Percentiles rank a stretch among this genome's conserved stretches.
These are phyloP conservation scores for Acestrorhynchus altus DNA, from an alignment of 2,797 vertebrate genomes.

Conservation along the genomic window DNA sequence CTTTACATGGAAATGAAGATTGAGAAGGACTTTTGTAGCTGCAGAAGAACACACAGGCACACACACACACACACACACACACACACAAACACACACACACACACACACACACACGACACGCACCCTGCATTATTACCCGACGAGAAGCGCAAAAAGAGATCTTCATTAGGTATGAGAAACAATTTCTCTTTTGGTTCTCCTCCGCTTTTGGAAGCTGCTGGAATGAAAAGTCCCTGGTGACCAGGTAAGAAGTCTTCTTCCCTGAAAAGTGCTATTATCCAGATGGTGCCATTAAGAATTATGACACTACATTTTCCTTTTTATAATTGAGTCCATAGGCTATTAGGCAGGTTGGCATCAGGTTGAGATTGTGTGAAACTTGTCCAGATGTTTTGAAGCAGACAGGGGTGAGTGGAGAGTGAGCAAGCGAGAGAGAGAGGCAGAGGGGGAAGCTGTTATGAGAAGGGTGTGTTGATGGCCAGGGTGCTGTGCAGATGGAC, in stretches of 20 bases:
- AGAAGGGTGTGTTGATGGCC: conserved; percentile 67
- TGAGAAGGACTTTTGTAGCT: conserved; percentile 53
- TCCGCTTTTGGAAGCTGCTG: conserved; percentile 72
- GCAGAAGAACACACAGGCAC: conserved; percentile 23
- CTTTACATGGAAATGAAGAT: conserved; percentile 62
- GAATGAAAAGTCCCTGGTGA: conserved; percentile 78
- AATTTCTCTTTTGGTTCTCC: conserved; percentile 75
- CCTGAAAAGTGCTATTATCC: conserved; percentile 83
- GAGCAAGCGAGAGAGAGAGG: neutral
- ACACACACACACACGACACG: conserved; percentile 24
- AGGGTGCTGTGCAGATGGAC: conserved; percentile 78
- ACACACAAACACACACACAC: conserved; percentile 26
- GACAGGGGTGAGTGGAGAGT: conserved; percentile 59
- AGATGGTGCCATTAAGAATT: conserved; percentile 86
- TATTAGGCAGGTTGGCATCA: conserved; percentile 87
- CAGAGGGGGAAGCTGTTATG: conserved; percentile 63
- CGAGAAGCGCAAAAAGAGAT: conserved; percentile 51
- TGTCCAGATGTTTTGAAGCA: conserved; percentile 81
- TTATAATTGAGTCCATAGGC: conserved; percentile 89
- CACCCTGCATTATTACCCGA: conserved; percentile 21
- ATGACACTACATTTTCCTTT: conserved; percentile 83
- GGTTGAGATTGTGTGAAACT: conserved; percentile 77
- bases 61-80: conserved; percentile 16
- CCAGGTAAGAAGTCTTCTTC: conserved; percentile 82
- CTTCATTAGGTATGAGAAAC: conserved; percentile 78